A percentile compares a stretch with the other conserved stretches of the same genome.
phyloP scores from a whole-genome alignment of 2,888 invertebrate species.

The Anagyrus pseudococci region DNA sequence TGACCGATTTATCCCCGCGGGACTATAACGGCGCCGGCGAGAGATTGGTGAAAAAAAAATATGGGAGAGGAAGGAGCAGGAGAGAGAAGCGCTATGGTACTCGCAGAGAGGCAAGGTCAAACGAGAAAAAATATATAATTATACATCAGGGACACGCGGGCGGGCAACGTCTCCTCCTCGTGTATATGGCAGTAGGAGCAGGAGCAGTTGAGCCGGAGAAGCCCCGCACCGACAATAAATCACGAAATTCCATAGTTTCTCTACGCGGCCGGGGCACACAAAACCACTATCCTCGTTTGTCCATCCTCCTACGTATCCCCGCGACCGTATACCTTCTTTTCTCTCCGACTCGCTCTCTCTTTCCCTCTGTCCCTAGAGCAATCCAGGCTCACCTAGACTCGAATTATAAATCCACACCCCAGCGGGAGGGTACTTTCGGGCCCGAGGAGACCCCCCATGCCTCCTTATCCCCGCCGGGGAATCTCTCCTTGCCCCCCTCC shows the following conservation, averaged over 20 bases:
- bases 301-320: neutral
- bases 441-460: too few relatives aligned
- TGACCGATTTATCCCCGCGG: too few relatives aligned
- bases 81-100: conserved; percentile 4
- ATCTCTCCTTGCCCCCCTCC: too few relatives aligned
- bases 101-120: conserved; percentile 45
- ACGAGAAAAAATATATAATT: conserved; percentile 55
- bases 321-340: conserved; percentile 10
- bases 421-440: too few relatives aligned
- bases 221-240: conserved; percentile 54
- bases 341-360: conserved; percentile 20
- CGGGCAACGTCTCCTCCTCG: conserved; percentile 49
- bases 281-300: too few relatives aligned
- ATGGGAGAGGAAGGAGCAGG: neutral
- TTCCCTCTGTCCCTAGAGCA: conserved; percentile 19
- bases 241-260: conserved; percentile 50
- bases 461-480: too few relatives aligned
- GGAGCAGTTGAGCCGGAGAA: too few relatives aligned
- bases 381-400: too few relatives aligned
- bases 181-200: neutral
- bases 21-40: too few relatives aligned
- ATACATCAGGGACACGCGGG: conserved; percentile 49
- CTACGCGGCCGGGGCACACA: conserved; percentile 22
- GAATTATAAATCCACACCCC: too few relatives aligned
- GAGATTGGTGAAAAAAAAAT: too few relatives aligned